Evolutionary conservation across 2,888 invertebrate genomes (phyloP).

Genomic region (Aleiodes leptofemur): DNA sequence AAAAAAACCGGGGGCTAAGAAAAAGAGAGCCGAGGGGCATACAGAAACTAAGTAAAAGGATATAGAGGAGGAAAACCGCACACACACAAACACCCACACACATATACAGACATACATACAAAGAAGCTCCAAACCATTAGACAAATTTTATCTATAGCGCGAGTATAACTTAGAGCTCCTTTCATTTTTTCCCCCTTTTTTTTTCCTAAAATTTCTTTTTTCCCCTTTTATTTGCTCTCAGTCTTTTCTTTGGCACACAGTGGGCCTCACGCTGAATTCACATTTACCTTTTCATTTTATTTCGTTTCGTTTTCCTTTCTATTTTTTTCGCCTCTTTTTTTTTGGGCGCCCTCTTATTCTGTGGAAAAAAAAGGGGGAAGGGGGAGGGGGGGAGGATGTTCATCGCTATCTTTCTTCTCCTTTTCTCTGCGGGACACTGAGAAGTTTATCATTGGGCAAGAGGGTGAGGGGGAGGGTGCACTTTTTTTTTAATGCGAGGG

Average conservation of each 20-base stretch:
- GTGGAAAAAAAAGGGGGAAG: neutral
- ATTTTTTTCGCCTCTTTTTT: slow-evolving; percentile 6
- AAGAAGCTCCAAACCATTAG: slow-evolving; percentile 66
- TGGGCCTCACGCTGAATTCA: slow-evolving; percentile 36
- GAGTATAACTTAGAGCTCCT: slow-evolving; percentile 56
- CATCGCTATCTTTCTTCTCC: slow-evolving; percentile 32
- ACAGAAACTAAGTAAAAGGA: slow-evolving; percentile 13
- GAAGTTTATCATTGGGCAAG: slow-evolving; percentile 40
- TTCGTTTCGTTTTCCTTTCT: neutral
- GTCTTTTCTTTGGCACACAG: slow-evolving; percentile 33
- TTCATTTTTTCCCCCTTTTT: slow-evolving; percentile 30
- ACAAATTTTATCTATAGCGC: slow-evolving; percentile 71
- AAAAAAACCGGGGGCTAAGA: slow-evolving; percentile 10
- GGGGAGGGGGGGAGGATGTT: neutral
- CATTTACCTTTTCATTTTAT: slow-evolving; percentile 33
- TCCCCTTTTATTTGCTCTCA: slow-evolving; percentile 27
- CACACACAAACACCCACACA: slow-evolving; percentile 45
- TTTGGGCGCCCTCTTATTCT: slow-evolving; percentile 14
- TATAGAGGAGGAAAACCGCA: slow-evolving; percentile 24
- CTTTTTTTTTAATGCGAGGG: neutral
- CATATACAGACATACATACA: too few species aligned
- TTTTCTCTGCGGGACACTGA: slow-evolving; percentile 10
- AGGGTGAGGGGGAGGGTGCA: neutral
- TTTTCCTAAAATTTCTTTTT: slow-evolving; percentile 8
- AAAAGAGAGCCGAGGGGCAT: neutral